Evolutionary conservation across 2,888 invertebrate genomes (phyloP).

Genomic region (Cosmorhoe ocellata): DNA sequence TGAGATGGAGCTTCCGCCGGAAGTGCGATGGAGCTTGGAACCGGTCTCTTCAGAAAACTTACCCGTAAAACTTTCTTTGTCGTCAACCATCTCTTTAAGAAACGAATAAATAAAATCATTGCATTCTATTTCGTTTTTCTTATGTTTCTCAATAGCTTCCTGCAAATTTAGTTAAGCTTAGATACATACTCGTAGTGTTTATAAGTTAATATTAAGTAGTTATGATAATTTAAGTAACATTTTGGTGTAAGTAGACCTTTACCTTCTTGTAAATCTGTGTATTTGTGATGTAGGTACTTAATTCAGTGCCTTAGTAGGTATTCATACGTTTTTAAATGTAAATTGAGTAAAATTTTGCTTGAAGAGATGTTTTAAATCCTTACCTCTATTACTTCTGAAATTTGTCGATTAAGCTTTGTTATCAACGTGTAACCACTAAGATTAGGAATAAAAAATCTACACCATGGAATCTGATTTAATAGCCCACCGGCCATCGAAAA

Average conservation of each 20-base stretch:
- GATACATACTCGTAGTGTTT: too few species aligned
- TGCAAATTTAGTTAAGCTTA: slow-evolving; percentile 30
- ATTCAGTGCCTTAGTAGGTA: too few species aligned
- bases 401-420: slow-evolving; percentile 70
- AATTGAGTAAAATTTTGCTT: too few species aligned
- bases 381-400: slow-evolving; percentile 80
- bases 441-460: slow-evolving; percentile 85
- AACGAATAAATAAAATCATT: slow-evolving; percentile 85
- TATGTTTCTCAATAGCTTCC: slow-evolving; percentile 81
- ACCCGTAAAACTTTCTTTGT: slow-evolving; percentile 62
- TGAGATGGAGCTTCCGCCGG: too few species aligned
- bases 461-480: slow-evolving; percentile 86
- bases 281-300: too few species aligned
- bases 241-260: too few species aligned
- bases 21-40: too few species aligned
- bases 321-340: too few species aligned
- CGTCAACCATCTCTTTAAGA: slow-evolving; percentile 79
- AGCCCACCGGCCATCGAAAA: slow-evolving; percentile 86
- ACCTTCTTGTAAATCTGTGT: too few species aligned
- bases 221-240: not conserved
- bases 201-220: not conserved
- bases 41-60: too few species aligned
- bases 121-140: slow-evolving; percentile 56
- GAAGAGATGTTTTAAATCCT: not conserved
- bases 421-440: slow-evolving; percentile 84